These are phyloP conservation scores for Linepithema humile DNA, from an alignment of 1,140 invertebrate genomes.

Conservation along the genomic window DNA sequence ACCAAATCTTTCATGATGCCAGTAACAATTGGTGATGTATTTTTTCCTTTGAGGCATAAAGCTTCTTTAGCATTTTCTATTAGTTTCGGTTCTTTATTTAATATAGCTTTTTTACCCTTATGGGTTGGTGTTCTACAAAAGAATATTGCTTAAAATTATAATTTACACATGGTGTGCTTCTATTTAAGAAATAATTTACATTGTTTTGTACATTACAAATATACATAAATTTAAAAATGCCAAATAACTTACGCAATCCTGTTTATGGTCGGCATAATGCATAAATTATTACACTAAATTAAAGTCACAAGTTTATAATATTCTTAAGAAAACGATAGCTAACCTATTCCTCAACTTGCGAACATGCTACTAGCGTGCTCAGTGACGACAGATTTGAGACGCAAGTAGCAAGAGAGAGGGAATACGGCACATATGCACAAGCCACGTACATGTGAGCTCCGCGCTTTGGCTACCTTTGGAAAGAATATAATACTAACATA, in stretches of 20 bases:
- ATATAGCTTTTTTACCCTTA: slow-evolving; percentile 93
- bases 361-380: too few species aligned
- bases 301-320: neutral
- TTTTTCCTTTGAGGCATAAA: slow-evolving; percentile 94
- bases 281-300: slow-evolving; percentile 35
- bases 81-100: slow-evolving; percentile 93
- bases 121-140: slow-evolving; percentile 92
- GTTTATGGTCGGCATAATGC: slow-evolving; percentile 80
- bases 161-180: neutral
- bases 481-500: too few species aligned
- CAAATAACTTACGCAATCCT: slow-evolving; percentile 82
- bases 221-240: neutral
- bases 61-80: slow-evolving; percentile 95
- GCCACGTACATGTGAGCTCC: too few species aligned
- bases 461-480: too few species aligned
- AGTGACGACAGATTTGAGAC: too few species aligned
- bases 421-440: too few species aligned
- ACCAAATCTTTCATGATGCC: slow-evolving; percentile 94
- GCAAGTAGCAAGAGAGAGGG: too few species aligned
- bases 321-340: neutral
- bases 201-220: neutral
- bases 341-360: too few species aligned
- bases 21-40: slow-evolving; percentile 90
- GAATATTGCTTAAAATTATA: slow-evolving; percentile 20
- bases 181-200: slow-evolving; percentile 35